Base-by-base conservation (phyloP, 2,888 invertebrate genomes). In the Fabriciana adippe region DNA sequence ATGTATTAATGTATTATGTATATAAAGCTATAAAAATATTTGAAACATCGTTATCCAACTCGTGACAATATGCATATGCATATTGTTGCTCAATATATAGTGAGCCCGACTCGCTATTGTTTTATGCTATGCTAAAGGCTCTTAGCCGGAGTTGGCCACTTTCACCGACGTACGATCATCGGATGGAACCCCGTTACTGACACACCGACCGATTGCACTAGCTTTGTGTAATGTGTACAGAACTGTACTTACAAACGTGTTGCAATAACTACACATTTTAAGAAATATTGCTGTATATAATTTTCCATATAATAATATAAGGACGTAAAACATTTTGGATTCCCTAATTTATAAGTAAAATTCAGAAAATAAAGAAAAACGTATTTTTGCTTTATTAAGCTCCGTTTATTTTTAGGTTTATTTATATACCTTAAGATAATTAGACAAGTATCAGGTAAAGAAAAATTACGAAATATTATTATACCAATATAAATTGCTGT, bases 131-230 rank as follows among this genome's bases (percentile, higher is more conserved):
- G 35, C 35, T 11, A 41, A 41, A 57, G 56, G 63, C 59, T 69
- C 63, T 55, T 59, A 57, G 66, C 55, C 41, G 63, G 63, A 50
- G 67, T 60, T 68, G 31, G 68, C 64, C 68, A 74, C 74, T 73
- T 74, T 74, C 74, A 73, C 74, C 73, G 74, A 75, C 66, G 61
- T 18, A 66, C 70, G 72, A 72, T 73, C 69, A 74, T 73, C 70
- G 65, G 67, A 70, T 68, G 66, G 66, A 66, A 63, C 65, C 53
- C 70, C 70, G 69, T 71, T 71, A 71, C 65, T 68, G 70, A 65
- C 69, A 71, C 71, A 67, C 61, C 61, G 71, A 69, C 66, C 71
- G 71, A 71, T 59, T 71, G 71, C 69, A 66, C 69, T 72, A 54
- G 63, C 67, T 69, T 65, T 65, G 60, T 54, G 35, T 41, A 41